phyloP scores from a whole-genome alignment of 2,113 vertebrate genomes.

The Psilopsiagon aurifrons region DNA sequence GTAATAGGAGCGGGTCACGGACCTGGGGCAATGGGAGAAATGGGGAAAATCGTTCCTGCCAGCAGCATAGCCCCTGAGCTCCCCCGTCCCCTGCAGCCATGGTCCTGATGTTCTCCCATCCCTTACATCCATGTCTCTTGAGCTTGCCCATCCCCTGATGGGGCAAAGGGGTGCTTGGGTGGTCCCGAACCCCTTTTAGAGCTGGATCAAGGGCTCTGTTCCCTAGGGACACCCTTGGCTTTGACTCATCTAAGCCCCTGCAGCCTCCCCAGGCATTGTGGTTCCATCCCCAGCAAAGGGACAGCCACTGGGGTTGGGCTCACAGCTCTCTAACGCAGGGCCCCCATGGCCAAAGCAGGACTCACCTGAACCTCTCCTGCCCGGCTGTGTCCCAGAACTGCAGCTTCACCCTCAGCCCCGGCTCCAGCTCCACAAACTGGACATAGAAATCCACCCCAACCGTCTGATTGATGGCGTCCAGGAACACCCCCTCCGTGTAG shows the following conservation, averaged over 20 bases:
- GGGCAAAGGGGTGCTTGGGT: too few species aligned
- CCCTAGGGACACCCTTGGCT: background rate
- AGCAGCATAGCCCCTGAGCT: background rate
- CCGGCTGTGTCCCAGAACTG: slow-evolving; percentile 93
- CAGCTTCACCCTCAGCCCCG: slow-evolving; percentile 80
- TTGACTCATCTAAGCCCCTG: background rate
- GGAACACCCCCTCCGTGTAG: slow-evolving; percentile 82
- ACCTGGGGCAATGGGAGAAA: slow-evolving; percentile 61
- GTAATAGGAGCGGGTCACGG: slow-evolving; percentile 85
- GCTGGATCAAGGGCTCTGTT: background rate
- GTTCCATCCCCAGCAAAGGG: background rate
- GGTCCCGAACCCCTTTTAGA: accelerated
- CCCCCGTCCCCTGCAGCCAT: accelerated
- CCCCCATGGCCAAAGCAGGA: background rate
- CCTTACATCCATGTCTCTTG: background rate
- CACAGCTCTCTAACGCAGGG: background rate
- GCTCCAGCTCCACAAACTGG: slow-evolving; percentile 84
- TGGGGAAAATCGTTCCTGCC: background rate
- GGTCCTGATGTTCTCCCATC: accelerated
- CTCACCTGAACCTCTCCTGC: slow-evolving; percentile 88
- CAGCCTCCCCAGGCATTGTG: accelerated
- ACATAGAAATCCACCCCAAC: slow-evolving; percentile 88
- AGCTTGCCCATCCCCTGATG: background rate
- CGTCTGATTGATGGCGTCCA: slow-evolving; percentile 79
- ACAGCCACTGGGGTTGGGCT: accelerated